Conservation (phyloP, 2,797 vertebrate species). For the Myotis daubentonii region DNA sequence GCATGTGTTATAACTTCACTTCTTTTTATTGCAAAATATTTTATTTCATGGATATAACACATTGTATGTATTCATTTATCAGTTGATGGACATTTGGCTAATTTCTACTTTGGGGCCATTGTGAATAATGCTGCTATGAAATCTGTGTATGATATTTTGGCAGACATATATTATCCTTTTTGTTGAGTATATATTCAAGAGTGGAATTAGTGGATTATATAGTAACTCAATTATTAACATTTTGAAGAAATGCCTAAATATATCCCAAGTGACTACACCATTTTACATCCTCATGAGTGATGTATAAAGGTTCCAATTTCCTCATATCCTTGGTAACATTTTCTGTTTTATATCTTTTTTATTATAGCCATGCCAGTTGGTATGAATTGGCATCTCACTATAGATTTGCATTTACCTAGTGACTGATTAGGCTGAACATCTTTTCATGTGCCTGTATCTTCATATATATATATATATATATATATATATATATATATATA, state of each 20-base stretch:
- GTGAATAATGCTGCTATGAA: neutral
- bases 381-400: neutral
- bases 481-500: neutral
- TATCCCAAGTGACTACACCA: neutral
- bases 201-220: neutral
- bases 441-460: neutral
- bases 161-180: neutral
- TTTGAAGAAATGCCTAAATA: neutral
- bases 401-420: neutral
- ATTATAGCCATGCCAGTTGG: neutral
- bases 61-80: neutral
- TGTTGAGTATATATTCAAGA: neutral
- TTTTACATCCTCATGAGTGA: neutral
- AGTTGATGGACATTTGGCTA: neutral
- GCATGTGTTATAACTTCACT: neutral
- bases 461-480: neutral
- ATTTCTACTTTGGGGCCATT: neutral
- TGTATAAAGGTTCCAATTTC: neutral
- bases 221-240: neutral
- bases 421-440: neutral
- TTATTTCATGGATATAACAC: neutral
- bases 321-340: neutral
- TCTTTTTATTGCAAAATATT: neutral
- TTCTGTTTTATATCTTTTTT: neutral
- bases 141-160: neutral